Evolutionary conservation across 2,797 vertebrate genomes (phyloP), one percentile per base, ranked within the genome.

Genomic region (Gambelia wislizenii): DNA sequence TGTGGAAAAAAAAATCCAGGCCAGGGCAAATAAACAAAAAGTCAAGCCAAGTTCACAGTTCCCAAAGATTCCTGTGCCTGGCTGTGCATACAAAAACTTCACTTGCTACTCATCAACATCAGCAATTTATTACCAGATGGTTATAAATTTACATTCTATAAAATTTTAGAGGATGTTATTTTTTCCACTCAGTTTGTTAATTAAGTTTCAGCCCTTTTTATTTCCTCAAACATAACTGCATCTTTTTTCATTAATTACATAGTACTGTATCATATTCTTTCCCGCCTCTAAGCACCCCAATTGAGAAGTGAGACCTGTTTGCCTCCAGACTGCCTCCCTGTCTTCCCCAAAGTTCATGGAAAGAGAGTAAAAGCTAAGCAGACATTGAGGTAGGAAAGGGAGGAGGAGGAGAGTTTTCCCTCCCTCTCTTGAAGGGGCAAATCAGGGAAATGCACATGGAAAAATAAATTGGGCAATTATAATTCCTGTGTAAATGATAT

Each of bases 11-110:
- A 97, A 98, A 98, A 95, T 96, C 96, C 93, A 97, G 98, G 98
- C 98, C 98, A 98, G 98, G 98, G 97, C 98, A 98, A 98, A 99
- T 99, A 99, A 99, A 99, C 98, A 99, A 97, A 97, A 96, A 96
- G 97, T 96, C 96, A 97, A 95, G 97, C 98, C 98, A 98, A 98
- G 98, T 98, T 98, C 98, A 98, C 97, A 97, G 95, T 97, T 98
- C 97, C 97, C 97, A 97, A 96, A 97, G 97, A 98, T 98, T 98
- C 97, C 95, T 95, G 96, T 96, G 96, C 97, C 95, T 96, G 97
- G 96, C 96, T 96, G 94, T 94, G 96, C 98, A 97, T 97, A 97
- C 98, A 98, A 59, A n/a, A 96, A 97, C 97, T 97, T 97, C 96
- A 96, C 97, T 97, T 94, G 94, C 96, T 96, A 95, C 97, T 97